Conservation (phyloP, 2,797 vertebrate species). For the Luscinia megarhynchos region DNA sequence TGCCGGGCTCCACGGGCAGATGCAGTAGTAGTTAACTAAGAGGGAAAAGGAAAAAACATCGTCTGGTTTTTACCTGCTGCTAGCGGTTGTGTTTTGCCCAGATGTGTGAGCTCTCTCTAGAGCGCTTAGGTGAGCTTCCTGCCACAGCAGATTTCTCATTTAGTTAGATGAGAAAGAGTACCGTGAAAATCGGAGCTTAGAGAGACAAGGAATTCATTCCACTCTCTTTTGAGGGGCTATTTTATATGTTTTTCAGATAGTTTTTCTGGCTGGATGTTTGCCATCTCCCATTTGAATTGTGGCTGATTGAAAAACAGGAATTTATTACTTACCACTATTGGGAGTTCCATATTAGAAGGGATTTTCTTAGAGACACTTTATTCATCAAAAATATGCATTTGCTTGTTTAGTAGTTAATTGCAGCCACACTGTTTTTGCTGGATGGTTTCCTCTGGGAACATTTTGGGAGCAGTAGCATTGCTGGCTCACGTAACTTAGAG, state of each 20-base stretch:
- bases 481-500: neutral
- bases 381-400: neutral
- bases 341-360: neutral
- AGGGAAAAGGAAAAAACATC: neutral
- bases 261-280: neutral
- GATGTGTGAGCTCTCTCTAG: neutral
- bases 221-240: neutral
- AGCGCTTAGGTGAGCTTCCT: neutral
- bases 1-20: rapidly evolving
- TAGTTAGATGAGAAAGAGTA: neutral
- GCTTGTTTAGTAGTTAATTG: neutral
- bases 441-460: neutral
- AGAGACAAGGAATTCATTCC: neutral
- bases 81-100: neutral
- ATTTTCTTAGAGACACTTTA: neutral
- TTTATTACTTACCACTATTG: neutral
- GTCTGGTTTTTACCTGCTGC: neutral
- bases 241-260: neutral
- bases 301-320: neutral
- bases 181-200: neutral
- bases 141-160: neutral
- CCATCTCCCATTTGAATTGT: neutral
- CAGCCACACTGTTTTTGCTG: neutral
- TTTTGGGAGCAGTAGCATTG: neutral
- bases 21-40: neutral